Base-by-base conservation (phyloP, 2,113 vertebrate species). In the Natator depressus region DNA sequence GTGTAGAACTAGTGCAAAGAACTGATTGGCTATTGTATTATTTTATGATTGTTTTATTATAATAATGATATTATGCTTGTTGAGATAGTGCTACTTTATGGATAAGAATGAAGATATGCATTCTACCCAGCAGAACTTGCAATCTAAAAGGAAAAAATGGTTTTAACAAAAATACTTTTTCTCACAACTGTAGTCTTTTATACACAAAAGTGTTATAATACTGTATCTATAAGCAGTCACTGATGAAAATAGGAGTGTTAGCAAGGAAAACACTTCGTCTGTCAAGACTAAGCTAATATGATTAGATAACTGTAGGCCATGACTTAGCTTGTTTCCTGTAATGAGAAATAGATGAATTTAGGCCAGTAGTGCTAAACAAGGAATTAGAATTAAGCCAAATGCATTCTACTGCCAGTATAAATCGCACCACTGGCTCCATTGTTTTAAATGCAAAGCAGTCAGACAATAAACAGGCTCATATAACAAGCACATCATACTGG, bases 391-490 rank as follows among this genome's bases (percentile, higher is more conserved):
- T 94, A 93, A 94, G 5, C 22, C n/a, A 93, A 24, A 80, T 84
- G 42, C 1, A 4, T 82, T 92, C 17, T 94, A 88, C 49, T 82
- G 5, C 31, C 89, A 65, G 47, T 12, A 10, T 0, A 0, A 91
- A 10, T 27, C 84, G 4, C 83, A 25, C 57, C 38, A 50, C 35
- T 82, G 3, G 24, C 65, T 86, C 92, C 1, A 9, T 86, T 94
- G 8, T 88, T 96, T 69, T 69, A 89, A 84, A 49, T 87, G 49
- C 62, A 92, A 85, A 89, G 31, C 49, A 84, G 91, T 93, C 83
- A 86, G 76, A 65, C 86, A 92, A 92, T 89, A 91, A 91, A 85
- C 42, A 94, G 53, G 76, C 29, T 84, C 49, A 51, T 0, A 76
- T 4, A 92, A 29, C 16, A 82, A 59, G 78, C 22, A 8, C 79